Conservation (phyloP, 1,140 invertebrate genomes). For the Plectrocnemia conspersa region DNA sequence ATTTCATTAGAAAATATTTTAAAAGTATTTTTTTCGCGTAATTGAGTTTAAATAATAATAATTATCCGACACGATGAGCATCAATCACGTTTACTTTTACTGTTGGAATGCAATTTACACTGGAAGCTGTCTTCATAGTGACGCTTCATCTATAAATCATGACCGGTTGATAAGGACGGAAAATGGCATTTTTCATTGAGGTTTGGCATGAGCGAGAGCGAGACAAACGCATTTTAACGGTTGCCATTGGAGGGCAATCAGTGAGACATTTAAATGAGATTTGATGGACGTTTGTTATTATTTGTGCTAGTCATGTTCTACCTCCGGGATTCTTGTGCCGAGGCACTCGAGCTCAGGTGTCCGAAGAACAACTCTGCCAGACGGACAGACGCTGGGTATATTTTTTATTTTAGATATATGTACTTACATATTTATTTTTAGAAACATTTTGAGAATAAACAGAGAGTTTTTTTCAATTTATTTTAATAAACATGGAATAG, state of each 20-base stretch:
- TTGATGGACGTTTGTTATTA: slow-evolving; percentile 31
- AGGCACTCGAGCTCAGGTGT: slow-evolving; percentile 15
- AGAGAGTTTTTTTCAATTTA: too few relatives aligned
- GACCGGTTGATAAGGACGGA: background rate
- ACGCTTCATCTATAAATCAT: slow-evolving; percentile 22
- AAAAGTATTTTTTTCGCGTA: too few relatives aligned
- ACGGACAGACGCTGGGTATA: slow-evolving; percentile 6
- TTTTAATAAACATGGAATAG: too few relatives aligned
- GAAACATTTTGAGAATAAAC: too few relatives aligned
- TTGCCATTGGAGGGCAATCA: slow-evolving; percentile 23
- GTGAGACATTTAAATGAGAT: slow-evolving; percentile 25
- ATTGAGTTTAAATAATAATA: too few relatives aligned
- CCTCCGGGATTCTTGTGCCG: slow-evolving; percentile 14
- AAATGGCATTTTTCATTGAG: background rate
- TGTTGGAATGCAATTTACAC: slow-evolving; percentile 20
- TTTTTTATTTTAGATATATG: too few relatives aligned
- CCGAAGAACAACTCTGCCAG: slow-evolving; percentile 3
- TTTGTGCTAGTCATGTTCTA: slow-evolving; percentile 31
- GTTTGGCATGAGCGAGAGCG: background rate
- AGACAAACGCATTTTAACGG: background rate
- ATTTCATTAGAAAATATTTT: too few relatives aligned
- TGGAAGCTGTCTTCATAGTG: slow-evolving; percentile 17
- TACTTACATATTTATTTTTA: too few relatives aligned
- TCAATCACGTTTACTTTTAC: background rate
- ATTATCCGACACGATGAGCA: too few relatives aligned